Evolutionary conservation across 1,140 invertebrate genomes (phyloP).

Genomic region (Batillaria attramentaria): DNA sequence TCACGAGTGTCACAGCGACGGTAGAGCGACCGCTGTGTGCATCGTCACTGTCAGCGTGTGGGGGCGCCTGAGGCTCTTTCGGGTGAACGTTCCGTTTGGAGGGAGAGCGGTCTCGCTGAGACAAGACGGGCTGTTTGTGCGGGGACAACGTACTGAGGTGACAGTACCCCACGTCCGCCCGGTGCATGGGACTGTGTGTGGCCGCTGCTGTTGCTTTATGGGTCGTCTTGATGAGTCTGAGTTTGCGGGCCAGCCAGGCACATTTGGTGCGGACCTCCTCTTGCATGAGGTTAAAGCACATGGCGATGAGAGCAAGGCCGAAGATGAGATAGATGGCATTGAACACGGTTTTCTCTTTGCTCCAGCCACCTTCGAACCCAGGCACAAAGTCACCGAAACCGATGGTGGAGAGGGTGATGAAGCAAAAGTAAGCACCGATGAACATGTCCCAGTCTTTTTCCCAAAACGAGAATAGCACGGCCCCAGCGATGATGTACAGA

Average conservation of each 20-base stretch:
- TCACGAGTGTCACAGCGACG: not conserved
- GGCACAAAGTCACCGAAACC: conserved; percentile 97
- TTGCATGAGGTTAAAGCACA: conserved; percentile 99
- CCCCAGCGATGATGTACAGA: conserved; percentile 68
- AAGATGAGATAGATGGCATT: conserved; percentile 78
- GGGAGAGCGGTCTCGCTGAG: not conserved
- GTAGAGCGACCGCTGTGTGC: not conserved
- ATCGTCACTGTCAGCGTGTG: not conserved
- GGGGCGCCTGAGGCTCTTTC: not conserved
- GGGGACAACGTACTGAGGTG: not conserved
- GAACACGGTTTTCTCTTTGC: conserved; percentile 63
- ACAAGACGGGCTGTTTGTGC: not conserved
- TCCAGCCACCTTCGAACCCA: conserved; percentile 73
- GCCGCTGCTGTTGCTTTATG: not conserved
- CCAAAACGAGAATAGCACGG: conserved; percentile 68
- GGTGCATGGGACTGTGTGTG: not conserved
- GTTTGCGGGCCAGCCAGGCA: conserved; percentile 75
- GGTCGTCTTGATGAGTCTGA: conserved; percentile 38
- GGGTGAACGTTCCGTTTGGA: not conserved
- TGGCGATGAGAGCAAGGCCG: conserved; percentile 97
- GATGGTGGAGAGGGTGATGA: conserved; percentile 74
- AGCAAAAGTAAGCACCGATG: conserved; percentile 93
- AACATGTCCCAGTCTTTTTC: conserved; percentile 87
- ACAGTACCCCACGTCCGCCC: not conserved
- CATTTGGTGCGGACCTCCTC: conserved; percentile 86